Conservation (phyloP, 2,888 invertebrate genomes). For the Ormyrus pomaceus region DNA sequence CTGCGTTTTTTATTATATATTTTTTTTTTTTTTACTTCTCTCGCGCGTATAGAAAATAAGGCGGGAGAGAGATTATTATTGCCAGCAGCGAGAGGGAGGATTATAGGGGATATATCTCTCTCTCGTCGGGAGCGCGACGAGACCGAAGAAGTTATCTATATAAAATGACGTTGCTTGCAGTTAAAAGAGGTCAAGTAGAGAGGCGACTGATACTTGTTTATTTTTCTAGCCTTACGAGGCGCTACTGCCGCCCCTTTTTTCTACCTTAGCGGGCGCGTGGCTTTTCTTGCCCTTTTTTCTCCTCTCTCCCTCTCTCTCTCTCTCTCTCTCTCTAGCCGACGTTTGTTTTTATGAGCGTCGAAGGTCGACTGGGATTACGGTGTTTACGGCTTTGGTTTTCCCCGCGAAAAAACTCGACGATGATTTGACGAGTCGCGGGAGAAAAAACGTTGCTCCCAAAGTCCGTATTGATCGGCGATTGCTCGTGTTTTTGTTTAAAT, state of each 20-base stretch:
- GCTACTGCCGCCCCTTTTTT: no score
- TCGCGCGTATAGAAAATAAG: background rate
- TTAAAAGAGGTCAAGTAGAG: slow-evolving; percentile 52
- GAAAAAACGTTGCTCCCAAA: no score
- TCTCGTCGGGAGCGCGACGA: background rate
- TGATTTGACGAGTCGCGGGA: no score
- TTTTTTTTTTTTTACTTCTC: no score
- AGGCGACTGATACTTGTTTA: slow-evolving; percentile 44
- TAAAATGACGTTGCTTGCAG: slow-evolving; percentile 45
- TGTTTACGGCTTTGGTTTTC: background rate
- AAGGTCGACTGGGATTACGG: no score
- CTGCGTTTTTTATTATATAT: no score
- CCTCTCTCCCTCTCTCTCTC: background rate
- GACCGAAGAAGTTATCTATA: slow-evolving; percentile 16
- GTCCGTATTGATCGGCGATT: no score
- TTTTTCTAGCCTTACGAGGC: slow-evolving; percentile 9
- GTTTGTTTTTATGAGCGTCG: background rate
- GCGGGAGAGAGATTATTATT: background rate
- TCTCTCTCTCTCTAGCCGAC: background rate
- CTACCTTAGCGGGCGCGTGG: no score
- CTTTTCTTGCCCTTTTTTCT: background rate
- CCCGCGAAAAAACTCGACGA: background rate
- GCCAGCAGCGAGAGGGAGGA: background rate
- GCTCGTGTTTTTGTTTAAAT: no score
- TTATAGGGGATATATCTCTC: background rate